Conservation (phyloP, 2,113 vertebrate genomes). For the Microcebus murinus region DNA sequence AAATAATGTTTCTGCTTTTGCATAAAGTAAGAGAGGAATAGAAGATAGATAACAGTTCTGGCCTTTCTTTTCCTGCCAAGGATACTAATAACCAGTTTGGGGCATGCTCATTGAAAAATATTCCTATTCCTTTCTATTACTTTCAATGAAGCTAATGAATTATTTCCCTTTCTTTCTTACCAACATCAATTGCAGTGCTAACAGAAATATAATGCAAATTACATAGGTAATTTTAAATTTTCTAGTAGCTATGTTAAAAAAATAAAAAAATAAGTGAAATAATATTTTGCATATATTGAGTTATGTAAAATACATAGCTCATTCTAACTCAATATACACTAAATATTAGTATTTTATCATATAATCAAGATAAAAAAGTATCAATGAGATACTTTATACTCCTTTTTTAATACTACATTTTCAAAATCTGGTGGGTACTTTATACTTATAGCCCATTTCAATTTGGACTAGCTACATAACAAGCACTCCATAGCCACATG, state of each 20-base stretch:
- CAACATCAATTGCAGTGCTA: not conserved
- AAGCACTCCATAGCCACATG: not conserved
- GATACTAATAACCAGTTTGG: not conserved
- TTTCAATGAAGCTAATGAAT: not conserved
- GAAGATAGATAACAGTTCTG: not conserved
- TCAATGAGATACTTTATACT: not conserved
- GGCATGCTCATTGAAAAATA: constrained; percentile 2
- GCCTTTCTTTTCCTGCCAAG: not conserved
- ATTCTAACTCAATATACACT: not conserved
- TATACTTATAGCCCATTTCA: not conserved
- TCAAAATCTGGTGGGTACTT: constrained; percentile 2
- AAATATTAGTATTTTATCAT: not conserved
- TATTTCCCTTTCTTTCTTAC: constrained; percentile 1
- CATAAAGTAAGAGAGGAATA: not conserved
- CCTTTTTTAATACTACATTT: not conserved
- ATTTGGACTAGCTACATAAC: not conserved
- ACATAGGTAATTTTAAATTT: constrained; percentile 1
- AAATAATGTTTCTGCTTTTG: not conserved
- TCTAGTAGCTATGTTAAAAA: not conserved
- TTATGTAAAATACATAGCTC: constrained; percentile 21
- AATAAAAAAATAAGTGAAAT: not conserved
- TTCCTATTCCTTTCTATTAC: not conserved
- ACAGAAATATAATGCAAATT: not conserved
- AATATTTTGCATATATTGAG: not conserved
- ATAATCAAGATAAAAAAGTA: not conserved